Evolutionary conservation across 2,888 invertebrate genomes (phyloP).

Genomic region (Charanyca ferruginea): DNA sequence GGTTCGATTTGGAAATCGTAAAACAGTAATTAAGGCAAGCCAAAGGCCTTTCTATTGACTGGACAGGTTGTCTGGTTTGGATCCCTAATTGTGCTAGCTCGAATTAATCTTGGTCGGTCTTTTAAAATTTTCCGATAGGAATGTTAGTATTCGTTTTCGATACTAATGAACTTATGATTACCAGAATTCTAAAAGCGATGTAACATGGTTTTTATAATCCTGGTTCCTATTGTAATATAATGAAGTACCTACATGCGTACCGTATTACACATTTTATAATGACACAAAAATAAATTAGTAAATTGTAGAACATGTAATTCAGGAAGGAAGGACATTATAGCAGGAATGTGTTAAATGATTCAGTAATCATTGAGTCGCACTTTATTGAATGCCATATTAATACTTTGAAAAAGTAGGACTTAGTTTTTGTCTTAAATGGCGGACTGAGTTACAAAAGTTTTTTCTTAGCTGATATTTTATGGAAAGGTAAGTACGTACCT

Average conservation of each 20-base stretch:
- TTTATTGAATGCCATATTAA: not conserved
- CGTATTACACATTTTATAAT: conserved; percentile 14
- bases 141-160: conserved; percentile 1
- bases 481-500: conserved; percentile 11
- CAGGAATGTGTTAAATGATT: not conserved
- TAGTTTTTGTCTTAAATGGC: not conserved
- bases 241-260: not conserved
- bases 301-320: not conserved
- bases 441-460: not conserved
- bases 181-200: not conserved
- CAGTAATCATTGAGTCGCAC: not conserved
- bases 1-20: too few relatives aligned
- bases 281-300: not conserved
- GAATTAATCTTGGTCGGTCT: too few relatives aligned
- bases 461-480: not conserved
- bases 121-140: not conserved
- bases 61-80: too few relatives aligned
- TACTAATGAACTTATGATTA: not conserved
- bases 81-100: too few relatives aligned
- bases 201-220: too few relatives aligned
- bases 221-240: not conserved
- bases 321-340: conserved; percentile 16
- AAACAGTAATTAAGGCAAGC: too few relatives aligned
- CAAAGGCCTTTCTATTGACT: too few relatives aligned
- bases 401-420: too few relatives aligned